Conservation (phyloP, 2,113 vertebrate genomes). For the Nematolebias whitei region DNA sequence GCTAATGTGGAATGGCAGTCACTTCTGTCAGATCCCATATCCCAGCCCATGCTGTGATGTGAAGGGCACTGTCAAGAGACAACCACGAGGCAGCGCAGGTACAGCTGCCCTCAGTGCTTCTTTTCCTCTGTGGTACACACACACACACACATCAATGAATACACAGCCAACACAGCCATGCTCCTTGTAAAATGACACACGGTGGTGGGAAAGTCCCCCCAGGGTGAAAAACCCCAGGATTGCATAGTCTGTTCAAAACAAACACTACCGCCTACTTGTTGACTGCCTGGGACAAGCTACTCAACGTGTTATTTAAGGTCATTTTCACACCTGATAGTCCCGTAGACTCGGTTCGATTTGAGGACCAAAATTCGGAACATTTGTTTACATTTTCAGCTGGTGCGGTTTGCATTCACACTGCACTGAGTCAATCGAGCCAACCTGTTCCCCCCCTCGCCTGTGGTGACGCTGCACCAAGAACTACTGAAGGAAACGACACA, state of each 20-base stretch:
- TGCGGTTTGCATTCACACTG: too few species aligned
- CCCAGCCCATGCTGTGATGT: slow-evolving; percentile 80
- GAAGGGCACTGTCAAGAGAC: slow-evolving; percentile 86
- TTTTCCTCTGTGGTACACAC: slow-evolving; percentile 46
- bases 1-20: slow-evolving; percentile 75
- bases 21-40: slow-evolving; percentile 87
- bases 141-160: slow-evolving; percentile 17
- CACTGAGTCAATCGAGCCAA: too few species aligned
- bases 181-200: slow-evolving; percentile 55
- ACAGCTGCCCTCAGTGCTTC: slow-evolving; percentile 78
- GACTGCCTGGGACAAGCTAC: slow-evolving; percentile 22
- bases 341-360: too few species aligned
- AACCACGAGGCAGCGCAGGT: slow-evolving; percentile 82
- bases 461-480: too few species aligned
- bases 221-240: slow-evolving; percentile 45
- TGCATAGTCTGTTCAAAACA: slow-evolving; percentile 57
- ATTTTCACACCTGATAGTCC: too few species aligned
- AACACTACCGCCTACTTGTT: slow-evolving; percentile 51
- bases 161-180: slow-evolving; percentile 37
- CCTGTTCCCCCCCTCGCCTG: too few species aligned
- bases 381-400: too few species aligned
- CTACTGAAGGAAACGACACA: too few species aligned
- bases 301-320: slow-evolving; percentile 1
- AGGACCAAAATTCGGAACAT: too few species aligned
- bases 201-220: slow-evolving; percentile 43